Percentiles rank a stretch among this genome's conserved stretches.
phyloP scores from a whole-genome alignment of 1,140 invertebrate species.

The Neodiprion virginianus region DNA sequence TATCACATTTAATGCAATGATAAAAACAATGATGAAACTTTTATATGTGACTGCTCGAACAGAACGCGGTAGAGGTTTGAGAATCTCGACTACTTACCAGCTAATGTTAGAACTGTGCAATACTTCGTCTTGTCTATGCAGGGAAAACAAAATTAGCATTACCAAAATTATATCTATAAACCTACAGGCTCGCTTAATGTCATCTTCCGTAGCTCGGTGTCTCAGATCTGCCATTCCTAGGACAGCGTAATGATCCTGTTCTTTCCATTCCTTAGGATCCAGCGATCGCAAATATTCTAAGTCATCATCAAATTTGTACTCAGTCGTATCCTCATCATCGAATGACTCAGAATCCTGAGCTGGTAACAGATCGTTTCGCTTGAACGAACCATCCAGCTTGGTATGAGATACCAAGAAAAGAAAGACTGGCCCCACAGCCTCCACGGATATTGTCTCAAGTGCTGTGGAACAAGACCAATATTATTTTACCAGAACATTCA shows the following conservation, averaged over 20 bases:
- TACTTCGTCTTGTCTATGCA: too few species aligned
- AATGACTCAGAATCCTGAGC: conserved; percentile 37
- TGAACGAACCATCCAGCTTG: conserved; percentile 23
- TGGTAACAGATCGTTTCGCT: conserved; percentile 16
- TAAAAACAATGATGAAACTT: too few species aligned
- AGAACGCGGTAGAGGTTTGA: too few species aligned
- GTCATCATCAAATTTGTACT: conserved; percentile 78
- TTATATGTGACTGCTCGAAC: too few species aligned
- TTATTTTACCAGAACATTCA: conserved; percentile 13
- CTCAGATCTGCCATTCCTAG: conserved; percentile 85
- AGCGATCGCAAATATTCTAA: conserved; percentile 85
- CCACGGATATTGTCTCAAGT: conserved; percentile 22
- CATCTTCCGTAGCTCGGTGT: conserved; percentile 84
- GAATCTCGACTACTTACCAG: too few species aligned
- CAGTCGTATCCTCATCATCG: conserved; percentile 65
- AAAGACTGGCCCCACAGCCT: conserved; percentile 27
- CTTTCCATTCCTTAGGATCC: conserved; percentile 97
- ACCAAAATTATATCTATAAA: conserved; percentile 35
- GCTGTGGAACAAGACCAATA: conserved; percentile 18
- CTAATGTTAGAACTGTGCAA: too few species aligned
- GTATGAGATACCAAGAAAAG: conserved; percentile 31
- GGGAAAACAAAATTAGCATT: too few species aligned
- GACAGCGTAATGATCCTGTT: conserved; percentile 96
- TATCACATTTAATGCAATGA: too few species aligned
- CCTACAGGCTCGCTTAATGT: conserved; percentile 92